Percentiles rank a stretch among this genome's conserved stretches.
Evolutionary conservation across 1,140 invertebrate genomes (phyloP).

Genomic region (Pissodes strobi): DNA sequence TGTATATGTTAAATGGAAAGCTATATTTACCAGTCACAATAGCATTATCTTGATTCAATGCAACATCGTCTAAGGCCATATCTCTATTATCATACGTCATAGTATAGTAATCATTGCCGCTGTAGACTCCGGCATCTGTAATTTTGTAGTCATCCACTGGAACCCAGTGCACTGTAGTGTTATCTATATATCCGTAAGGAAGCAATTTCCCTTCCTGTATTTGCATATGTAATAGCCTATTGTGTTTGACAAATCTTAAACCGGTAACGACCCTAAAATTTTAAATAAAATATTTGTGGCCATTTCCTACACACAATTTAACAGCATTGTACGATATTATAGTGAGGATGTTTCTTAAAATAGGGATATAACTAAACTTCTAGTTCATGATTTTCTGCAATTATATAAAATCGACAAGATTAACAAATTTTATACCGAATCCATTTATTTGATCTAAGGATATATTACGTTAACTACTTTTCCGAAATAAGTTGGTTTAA

Average conservation of each 20-base stretch:
- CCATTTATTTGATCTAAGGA: no score
- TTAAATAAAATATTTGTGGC: no score
- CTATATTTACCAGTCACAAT: slow-evolving; percentile 65
- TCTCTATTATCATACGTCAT: slow-evolving; percentile 72
- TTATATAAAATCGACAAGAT: no score
- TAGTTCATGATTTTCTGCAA: no score
- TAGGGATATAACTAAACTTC: no score
- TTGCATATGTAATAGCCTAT: slow-evolving; percentile 76
- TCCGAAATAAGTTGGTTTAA: no score
- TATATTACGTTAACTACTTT: no score
- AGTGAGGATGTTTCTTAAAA: no score
- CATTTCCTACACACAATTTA: not conserved
- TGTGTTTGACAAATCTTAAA: slow-evolving; percentile 69
- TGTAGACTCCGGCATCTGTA: slow-evolving; percentile 55
- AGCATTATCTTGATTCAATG: slow-evolving; percentile 57
- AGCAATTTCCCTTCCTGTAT: slow-evolving; percentile 72
- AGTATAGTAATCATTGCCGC: slow-evolving; percentile 70
- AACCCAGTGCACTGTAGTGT: slow-evolving; percentile 65
- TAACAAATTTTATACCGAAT: no score
- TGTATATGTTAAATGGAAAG: not conserved
- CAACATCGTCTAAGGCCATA: slow-evolving; percentile 78
- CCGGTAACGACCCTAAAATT: slow-evolving; percentile 77
- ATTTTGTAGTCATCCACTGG: slow-evolving; percentile 66
- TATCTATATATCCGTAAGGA: slow-evolving; percentile 66
- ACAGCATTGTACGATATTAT: not conserved